Conservation (phyloP, 2,113 vertebrate genomes). For the Pollimyrus isidori region DNA sequence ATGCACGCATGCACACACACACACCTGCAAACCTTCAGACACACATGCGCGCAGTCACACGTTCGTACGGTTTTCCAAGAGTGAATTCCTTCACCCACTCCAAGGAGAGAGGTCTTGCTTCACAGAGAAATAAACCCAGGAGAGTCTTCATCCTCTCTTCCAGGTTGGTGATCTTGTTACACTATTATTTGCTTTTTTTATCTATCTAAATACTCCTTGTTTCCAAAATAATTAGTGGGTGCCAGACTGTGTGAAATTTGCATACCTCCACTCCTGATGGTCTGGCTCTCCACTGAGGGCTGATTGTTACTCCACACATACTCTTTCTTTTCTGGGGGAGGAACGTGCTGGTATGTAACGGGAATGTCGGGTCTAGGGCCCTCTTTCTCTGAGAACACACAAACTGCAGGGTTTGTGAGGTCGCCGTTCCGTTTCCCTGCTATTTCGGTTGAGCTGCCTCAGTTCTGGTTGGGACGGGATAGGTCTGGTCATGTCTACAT, state of each 20-base stretch:
- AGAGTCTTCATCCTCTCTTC: slow-evolving; percentile 33
- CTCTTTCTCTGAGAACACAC: slow-evolving; percentile 47
- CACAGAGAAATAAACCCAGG: slow-evolving; percentile 32
- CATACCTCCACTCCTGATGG: slow-evolving; percentile 31
- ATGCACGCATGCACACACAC: background rate
- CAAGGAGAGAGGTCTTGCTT: slow-evolving; percentile 16
- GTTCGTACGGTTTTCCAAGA: background rate
- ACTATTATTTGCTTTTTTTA: slow-evolving; percentile 31
- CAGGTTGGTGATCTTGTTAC: slow-evolving; percentile 53
- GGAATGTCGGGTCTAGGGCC: slow-evolving; percentile 31
- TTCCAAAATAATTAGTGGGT: slow-evolving; percentile 9
- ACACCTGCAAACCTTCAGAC: background rate
- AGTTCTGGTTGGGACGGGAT: slow-evolving; percentile 15
- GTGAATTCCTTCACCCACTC: slow-evolving; percentile 8
- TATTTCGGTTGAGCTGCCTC: background rate
- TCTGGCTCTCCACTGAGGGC: background rate
- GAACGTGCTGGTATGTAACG: slow-evolving; percentile 45
- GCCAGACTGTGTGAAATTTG: slow-evolving; percentile 41
- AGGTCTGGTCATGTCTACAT: slow-evolving; percentile 25
- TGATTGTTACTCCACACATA: background rate
- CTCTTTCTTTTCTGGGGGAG: background rate
- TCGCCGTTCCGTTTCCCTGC: slow-evolving; percentile 27
- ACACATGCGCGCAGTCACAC: background rate
- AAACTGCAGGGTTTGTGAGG: slow-evolving; percentile 51
- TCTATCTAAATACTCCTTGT: slow-evolving; percentile 9